Conservation (phyloP, 2,888 invertebrate genomes). For the Bhutanitis thaidina region DNA sequence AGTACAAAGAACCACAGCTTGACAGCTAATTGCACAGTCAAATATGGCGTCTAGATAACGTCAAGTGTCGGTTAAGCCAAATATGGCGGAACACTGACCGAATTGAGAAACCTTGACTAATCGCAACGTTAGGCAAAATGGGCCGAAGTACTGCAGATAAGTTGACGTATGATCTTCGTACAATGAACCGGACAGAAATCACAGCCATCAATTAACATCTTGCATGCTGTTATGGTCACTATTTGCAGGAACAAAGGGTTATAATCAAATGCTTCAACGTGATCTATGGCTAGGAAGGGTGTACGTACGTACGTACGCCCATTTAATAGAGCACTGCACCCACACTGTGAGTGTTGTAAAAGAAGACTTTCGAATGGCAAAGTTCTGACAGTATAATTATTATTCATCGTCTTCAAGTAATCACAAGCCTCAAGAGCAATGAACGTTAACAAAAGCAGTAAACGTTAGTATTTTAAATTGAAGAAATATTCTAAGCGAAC, state of each 20-base stretch:
- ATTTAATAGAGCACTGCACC: conserved; percentile 18
- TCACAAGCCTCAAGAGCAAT: not conserved
- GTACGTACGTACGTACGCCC: conserved; percentile 10
- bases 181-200: conserved; percentile 11
- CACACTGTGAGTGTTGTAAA: conserved; percentile 16
- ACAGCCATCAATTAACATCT: not conserved
- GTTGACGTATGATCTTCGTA: conserved; percentile 15
- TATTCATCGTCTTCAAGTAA: conserved; percentile 2
- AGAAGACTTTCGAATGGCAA: conserved; percentile 16
- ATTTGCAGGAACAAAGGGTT: not conserved
- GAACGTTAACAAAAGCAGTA: not conserved
- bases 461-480: too few species aligned
- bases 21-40: conserved; percentile 66
- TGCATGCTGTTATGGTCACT: conserved; percentile 1
- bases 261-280: not conserved
- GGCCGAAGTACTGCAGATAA: conserved; percentile 19
- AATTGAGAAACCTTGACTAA: conserved; percentile 72
- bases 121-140: conserved; percentile 41
- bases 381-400: conserved; percentile 16
- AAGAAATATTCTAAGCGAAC: too few species aligned
- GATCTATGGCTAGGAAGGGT: conserved; percentile 1
- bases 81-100: conserved; percentile 45
- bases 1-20: conserved; percentile 56
- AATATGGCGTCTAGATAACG: conserved; percentile 64
- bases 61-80: conserved; percentile 48